A percentile compares a stretch with the other conserved stretches of the same genome.
Evolutionary conservation across 2,113 vertebrate species (phyloP).

Genomic region (Oryzias melastigma): DNA sequence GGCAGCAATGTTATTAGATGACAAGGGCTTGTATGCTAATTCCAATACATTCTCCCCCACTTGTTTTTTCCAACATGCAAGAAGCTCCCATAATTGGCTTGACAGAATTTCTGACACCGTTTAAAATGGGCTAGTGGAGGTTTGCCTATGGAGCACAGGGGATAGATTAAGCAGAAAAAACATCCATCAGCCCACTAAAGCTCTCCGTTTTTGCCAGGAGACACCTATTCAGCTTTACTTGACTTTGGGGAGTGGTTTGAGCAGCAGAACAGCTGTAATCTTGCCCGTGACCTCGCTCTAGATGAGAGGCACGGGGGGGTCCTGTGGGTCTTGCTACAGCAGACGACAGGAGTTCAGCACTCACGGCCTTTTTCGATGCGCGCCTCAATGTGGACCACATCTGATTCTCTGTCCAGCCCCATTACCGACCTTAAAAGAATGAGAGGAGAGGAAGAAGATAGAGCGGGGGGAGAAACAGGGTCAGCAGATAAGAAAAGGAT

Average conservation of each 20-base stretch:
- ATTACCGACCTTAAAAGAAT: conserved; percentile 83
- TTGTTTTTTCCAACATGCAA: conserved; percentile 18
- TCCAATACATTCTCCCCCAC: conserved; percentile 29
- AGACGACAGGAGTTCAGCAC: conserved; percentile 66
- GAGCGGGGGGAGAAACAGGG: conserved; percentile 32
- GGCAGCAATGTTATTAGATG: conserved; percentile 25
- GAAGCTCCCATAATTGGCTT: conserved; percentile 52
- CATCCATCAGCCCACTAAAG: conserved; percentile 68
- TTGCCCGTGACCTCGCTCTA: conserved; percentile 66
- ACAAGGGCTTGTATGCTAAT: conserved; percentile 36
- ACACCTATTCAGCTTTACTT: conserved; percentile 63
- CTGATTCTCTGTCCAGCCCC: conserved; percentile 91
- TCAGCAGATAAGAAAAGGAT: conserved; percentile 26
- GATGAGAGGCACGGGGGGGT: conserved; percentile 64
- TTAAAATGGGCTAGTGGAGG: conserved; percentile 36
- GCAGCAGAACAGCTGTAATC: conserved; percentile 56
- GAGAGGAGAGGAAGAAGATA: conserved; percentile 49
- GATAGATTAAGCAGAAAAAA: conserved; percentile 58
- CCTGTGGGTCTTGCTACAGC: conserved; percentile 48
- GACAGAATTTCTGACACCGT: conserved; percentile 41
- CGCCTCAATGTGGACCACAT: conserved; percentile 94
- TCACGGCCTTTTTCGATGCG: conserved; percentile 89
- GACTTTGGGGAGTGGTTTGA: conserved; percentile 65
- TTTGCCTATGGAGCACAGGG: conserved; percentile 53
- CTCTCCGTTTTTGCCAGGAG: conserved; percentile 53